Base-by-base conservation (phyloP, 2,113 vertebrate species). In the Phyllostomus discolor region DNA sequence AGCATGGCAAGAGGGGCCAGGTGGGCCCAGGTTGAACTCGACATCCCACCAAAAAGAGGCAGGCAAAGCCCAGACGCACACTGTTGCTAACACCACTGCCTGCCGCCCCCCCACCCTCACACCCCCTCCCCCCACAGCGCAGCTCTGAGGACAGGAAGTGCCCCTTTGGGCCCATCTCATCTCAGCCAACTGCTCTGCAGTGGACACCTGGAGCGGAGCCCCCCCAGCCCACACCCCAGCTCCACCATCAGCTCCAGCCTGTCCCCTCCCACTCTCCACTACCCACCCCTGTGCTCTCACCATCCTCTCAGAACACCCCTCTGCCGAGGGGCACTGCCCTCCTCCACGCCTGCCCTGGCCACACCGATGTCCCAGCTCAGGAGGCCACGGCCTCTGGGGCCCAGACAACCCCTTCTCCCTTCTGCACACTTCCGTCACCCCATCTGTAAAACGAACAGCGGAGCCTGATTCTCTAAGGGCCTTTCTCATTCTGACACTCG, bases 71-170 rank as follows among this genome's bases (percentile, higher is more conserved):
- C 52, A 76, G 78, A 59, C 2, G 3, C 24, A 57, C 35, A 22
- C 24, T 5, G 33, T 41, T 9, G 0, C 85, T 15, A 10, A 46
- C 46, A 43, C n/a, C 31, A 16, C 50, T 1, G 4, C 50, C 50
- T 15, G 3, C 50, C 50, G 5, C 50, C 50, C 7, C 9, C 24
- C 24, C 0, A 2, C 9, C 28, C 35, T 4, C n/a, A n/a, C n/a
- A n/a, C 50, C 7, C 9, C 35, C 5, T 19, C 0, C 46, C 8
- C 33, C 43, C 12, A 2, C 54, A 2, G 17, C 16, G 62, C 59
- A 82, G 52, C 28, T 75, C 48, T 6, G 35, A 87, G 64, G 16
- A 8, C 69, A 88, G 24, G 7, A 52, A 10, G 43, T 12, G n/a
- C 48, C 22, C 46, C 38, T 67, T 3, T 33, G 87, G 41, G 43